Percentiles rank a stretch among this genome's conserved stretches.
These are phyloP conservation scores for Oncorhynchus gorbuscha DNA, from an alignment of 2,113 vertebrate species.

Conservation along the genomic window DNA sequence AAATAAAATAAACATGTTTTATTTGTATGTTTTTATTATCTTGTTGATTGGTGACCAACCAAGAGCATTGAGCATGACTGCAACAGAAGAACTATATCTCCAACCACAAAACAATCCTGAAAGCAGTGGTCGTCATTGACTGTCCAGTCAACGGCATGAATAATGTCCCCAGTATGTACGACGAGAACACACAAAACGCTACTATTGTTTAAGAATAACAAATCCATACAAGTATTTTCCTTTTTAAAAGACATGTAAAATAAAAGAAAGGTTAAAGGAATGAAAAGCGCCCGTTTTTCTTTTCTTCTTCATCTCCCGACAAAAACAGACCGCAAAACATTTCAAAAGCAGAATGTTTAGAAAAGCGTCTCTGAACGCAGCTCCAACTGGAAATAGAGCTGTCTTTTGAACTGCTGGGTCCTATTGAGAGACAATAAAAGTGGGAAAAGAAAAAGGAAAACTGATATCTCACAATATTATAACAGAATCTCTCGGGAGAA, in stretches of 20 bases:
- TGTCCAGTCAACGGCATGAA: neutral
- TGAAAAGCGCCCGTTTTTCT: constrained; percentile 51
- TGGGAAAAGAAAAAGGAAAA: constrained; percentile 47
- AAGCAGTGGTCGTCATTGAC: neutral
- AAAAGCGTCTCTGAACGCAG: constrained; percentile 53
- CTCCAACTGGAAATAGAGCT: constrained; percentile 65
- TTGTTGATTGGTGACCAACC: no score
- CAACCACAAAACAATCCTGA: neutral
- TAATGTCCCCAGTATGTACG: neutral
- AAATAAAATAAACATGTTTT: no score
- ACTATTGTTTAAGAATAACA: no score
- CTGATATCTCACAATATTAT: constrained; percentile 63
- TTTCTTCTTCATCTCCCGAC: constrained; percentile 21
- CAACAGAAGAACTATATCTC: no score
- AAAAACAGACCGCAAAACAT: constrained; percentile 29
- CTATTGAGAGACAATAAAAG: constrained; percentile 67
- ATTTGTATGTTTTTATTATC: no score
- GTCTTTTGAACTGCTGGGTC: constrained; percentile 66
- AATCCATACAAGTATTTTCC: no score
- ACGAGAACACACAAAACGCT: neutral
- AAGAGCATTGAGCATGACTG: no score
- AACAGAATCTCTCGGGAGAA: constrained; percentile 63
- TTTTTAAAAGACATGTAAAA: neutral
- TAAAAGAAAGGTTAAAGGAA: constrained; percentile 27
- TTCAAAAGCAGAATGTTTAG: constrained; percentile 59